These are phyloP conservation scores for Excalfactoria chinensis DNA, from an alignment of 2,113 vertebrate genomes.

Conservation along the genomic window DNA sequence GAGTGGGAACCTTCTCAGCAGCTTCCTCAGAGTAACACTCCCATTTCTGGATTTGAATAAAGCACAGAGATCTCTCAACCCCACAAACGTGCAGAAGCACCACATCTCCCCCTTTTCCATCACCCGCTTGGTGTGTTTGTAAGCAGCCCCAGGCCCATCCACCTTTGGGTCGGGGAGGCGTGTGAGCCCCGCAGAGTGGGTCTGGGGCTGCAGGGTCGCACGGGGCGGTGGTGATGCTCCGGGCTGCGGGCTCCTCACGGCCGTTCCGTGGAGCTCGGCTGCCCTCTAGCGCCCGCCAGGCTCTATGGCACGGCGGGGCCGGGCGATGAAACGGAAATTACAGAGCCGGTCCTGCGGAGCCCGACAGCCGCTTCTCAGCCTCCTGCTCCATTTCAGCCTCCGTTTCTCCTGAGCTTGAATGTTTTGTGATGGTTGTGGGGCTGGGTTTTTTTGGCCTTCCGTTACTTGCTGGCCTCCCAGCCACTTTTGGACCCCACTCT, in stretches of 20 bases:
- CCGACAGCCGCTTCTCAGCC: background rate
- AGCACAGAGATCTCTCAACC: background rate
- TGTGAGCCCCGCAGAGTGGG: background rate
- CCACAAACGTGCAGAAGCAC: background rate
- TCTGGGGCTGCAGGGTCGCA: too few species aligned
- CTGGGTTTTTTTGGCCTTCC: background rate
- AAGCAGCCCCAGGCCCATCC: background rate
- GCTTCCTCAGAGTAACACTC: background rate
- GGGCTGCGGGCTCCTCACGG: background rate
- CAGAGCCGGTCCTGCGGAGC: background rate
- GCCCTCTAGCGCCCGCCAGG: conserved; percentile 42
- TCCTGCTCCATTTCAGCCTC: background rate
- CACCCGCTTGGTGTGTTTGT: fast-evolving
- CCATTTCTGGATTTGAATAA: background rate
- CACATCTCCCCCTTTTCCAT: background rate
- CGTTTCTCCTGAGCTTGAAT: too few species aligned
- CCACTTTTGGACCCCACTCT: too few species aligned
- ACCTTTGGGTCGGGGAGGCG: background rate
- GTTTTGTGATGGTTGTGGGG: background rate
- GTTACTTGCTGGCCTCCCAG: fast-evolving
- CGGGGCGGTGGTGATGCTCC: background rate
- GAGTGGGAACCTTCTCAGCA: background rate
- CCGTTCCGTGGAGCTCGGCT: conserved; percentile 29
- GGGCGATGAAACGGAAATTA: background rate
- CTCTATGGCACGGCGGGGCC: background rate